phyloP scores from a whole-genome alignment of 2,797 vertebrate genomes.

The Leuciscus waleckii region DNA sequence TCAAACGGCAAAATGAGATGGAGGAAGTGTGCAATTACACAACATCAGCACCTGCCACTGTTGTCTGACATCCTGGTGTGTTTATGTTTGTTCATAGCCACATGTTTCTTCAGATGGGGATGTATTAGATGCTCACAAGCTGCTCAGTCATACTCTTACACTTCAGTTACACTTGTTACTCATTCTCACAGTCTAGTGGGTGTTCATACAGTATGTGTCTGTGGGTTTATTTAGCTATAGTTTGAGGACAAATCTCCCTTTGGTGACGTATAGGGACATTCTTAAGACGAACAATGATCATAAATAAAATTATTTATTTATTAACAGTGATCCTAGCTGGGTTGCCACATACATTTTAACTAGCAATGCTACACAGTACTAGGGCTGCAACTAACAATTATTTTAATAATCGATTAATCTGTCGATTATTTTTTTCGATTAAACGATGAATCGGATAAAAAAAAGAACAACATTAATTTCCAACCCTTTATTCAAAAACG shows the following conservation, averaged over 20 bases:
- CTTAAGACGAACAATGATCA: background rate
- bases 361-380: background rate
- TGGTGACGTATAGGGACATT: background rate
- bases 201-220: background rate
- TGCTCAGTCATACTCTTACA: background rate
- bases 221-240: conserved; percentile 21
- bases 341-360: background rate
- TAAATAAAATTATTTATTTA: background rate
- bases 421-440: too few species aligned
- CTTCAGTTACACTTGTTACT: background rate
- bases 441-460: too few species aligned
- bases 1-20: background rate
- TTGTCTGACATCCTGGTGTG: conserved; percentile 31
- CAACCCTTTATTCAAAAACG: too few species aligned
- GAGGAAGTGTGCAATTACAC: background rate
- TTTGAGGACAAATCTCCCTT: background rate
- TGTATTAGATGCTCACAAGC: background rate
- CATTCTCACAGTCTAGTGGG: background rate
- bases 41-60: background rate
- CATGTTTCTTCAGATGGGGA: conserved; percentile 2
- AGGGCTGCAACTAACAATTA: too few species aligned
- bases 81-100: conserved; percentile 20
- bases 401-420: too few species aligned
- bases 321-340: background rate
- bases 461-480: too few species aligned